Conservation (phyloP, 2,113 vertebrate genomes). For the Platichthys flesus region DNA sequence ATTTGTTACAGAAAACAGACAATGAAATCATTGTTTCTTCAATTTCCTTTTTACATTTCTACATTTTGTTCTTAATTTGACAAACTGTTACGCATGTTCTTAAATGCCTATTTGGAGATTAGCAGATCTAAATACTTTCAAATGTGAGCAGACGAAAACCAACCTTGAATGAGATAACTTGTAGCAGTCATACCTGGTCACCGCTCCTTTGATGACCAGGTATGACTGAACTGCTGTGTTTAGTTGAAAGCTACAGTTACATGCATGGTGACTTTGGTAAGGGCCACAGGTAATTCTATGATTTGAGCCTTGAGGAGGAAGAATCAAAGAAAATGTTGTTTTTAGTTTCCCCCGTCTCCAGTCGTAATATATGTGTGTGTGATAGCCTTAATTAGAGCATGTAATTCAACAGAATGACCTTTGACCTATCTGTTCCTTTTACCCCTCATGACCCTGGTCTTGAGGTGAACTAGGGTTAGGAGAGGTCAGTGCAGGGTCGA, state of each 20-base stretch:
- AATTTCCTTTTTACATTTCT: no score
- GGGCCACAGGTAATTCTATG: constrained; percentile 15
- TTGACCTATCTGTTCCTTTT: constrained; percentile 46
- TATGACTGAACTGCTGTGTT: constrained; percentile 15
- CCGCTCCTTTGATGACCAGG: background rate
- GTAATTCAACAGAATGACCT: constrained; percentile 69
- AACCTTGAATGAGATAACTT: background rate
- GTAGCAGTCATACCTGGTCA: no score
- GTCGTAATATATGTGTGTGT: constrained; percentile 17
- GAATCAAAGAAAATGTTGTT: constrained; percentile 7
- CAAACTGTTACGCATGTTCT: background rate
- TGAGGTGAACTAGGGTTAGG: constrained; percentile 50
- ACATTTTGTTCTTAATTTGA: no score
- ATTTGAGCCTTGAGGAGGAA: constrained; percentile 24
- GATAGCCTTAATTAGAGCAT: constrained; percentile 58
- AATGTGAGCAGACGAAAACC: background rate
- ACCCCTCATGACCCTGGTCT: constrained; percentile 41
- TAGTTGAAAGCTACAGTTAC: constrained; percentile 31
- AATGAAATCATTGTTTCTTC: no score
- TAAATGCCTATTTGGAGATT: background rate
- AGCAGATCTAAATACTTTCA: background rate
- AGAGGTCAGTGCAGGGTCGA: constrained; percentile 61
- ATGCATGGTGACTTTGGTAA: constrained; percentile 2
- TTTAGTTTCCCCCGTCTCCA: constrained; percentile 19
- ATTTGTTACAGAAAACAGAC: no score